Base-by-base conservation (phyloP, 1,140 invertebrate genomes). In the Euura saliciscinereae region DNA sequence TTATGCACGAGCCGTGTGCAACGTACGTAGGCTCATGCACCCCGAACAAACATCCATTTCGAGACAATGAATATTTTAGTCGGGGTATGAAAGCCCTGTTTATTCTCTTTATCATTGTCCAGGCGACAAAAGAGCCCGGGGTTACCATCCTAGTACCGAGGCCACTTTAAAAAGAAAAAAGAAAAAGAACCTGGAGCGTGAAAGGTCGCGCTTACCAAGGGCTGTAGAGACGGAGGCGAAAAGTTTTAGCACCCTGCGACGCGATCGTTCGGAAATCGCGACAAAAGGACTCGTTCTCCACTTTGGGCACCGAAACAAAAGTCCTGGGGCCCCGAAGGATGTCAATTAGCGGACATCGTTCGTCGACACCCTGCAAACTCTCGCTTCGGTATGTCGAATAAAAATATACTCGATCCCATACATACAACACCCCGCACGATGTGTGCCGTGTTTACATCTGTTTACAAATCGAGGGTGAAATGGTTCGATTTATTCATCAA, bases 61-160 rank as follows among this genome's bases (percentile, higher is more conserved):
- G 5, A 59, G 5, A 59, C 51, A 59, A 59, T 59, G 51, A 59
- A 59, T 59, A 59, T 59, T 59, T 59, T 59, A 59, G 51, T n/a
- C 3, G 51, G 13, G 8, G 3, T 59, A 59, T 59, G 51, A 59
- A 59, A 59, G 51, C 51, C 51, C 51, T 59, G 51, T 59, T 59
- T 59, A 11, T 8, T 59, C 51, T 59, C 51, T 59, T 4, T n/a
- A 59, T 59, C 51, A 6, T 59, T 59, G 51, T 59, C 51, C 5
- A 8, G 51, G 6, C 13, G 51, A 59, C 8, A 59, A 59, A 59
- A n/a, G 51, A n/a, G 8, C 13, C 28, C 28, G 28, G 28, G 28
- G 28, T 28, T 28, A 28, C 28, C 28, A 28, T 28, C 28, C 28
- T 1, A 1, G 28, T 28, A 28, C 28, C 28, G 28, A 28, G 28